phyloP scores from a whole-genome alignment of 1,140 invertebrate genomes.

The Halesus radiatus region DNA sequence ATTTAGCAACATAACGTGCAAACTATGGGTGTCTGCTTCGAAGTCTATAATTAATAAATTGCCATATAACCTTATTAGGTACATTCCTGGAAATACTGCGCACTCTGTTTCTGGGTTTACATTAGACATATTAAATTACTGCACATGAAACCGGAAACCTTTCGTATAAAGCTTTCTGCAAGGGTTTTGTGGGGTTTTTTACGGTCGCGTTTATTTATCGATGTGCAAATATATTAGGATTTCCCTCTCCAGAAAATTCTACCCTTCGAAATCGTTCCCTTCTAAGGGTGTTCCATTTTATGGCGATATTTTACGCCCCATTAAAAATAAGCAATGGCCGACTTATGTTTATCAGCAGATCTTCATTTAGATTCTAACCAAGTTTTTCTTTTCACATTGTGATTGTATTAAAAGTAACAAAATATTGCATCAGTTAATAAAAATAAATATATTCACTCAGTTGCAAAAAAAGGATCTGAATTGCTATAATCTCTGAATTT shows the following conservation, averaged over 20 bases:
- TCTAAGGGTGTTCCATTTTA: slow-evolving; percentile 11
- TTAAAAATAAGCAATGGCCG: background rate
- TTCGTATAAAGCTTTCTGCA: background rate
- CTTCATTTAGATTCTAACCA: no score
- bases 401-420: no score
- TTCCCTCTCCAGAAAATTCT: slow-evolving; percentile 2
- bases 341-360: no score
- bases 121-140: slow-evolving; percentile 23
- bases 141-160: slow-evolving; percentile 14
- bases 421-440: no score
- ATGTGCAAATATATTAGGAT: slow-evolving; percentile 34
- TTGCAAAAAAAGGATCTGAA: no score
- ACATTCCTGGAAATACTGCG: background rate
- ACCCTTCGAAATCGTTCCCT: slow-evolving; percentile 1
- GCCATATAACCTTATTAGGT: background rate
- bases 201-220: slow-evolving; percentile 34
- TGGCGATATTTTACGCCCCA: background rate
- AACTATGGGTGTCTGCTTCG: background rate
- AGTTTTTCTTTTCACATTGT: no score
- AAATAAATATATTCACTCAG: no score
- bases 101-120: background rate
- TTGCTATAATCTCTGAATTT: no score
- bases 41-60: slow-evolving; percentile 6
- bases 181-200: background rate
- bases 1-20: no score